phyloP scores from a whole-genome alignment of 2,113 vertebrate species.

The Petroica traversi region DNA sequence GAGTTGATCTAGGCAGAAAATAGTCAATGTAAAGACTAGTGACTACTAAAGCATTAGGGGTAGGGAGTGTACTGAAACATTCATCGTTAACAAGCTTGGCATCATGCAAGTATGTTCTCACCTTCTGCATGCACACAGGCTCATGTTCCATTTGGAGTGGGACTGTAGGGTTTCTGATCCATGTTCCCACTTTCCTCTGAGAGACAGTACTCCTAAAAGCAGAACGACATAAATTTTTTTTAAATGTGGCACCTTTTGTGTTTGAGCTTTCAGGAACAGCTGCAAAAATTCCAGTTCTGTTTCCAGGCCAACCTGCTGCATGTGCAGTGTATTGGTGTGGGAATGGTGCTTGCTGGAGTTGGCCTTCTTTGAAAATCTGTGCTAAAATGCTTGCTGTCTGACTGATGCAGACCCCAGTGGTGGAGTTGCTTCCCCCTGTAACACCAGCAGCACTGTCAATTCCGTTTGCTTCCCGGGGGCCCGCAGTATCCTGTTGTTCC shows the following conservation, averaged over 20 bases:
- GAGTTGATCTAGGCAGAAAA: neutral
- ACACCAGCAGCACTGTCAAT: fast-evolving
- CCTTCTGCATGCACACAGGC: neutral
- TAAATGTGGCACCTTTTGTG: neutral
- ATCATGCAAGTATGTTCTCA: neutral
- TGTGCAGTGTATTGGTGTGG: fast-evolving
- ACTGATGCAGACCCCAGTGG: neutral
- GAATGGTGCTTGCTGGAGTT: neutral
- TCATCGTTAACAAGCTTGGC: neutral
- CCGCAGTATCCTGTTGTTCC: neutral
- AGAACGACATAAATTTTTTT: neutral
- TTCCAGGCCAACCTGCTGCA: neutral
- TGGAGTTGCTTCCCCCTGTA: neutral
- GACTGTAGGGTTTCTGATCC: neutral
- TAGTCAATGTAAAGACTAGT: neutral
- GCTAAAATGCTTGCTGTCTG: neutral
- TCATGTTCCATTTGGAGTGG: neutral
- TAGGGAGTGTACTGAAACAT: neutral
- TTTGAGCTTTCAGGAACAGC: neutral
- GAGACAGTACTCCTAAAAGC: neutral
- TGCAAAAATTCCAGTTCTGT: neutral
- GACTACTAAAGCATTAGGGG: neutral
- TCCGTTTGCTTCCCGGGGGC: fast-evolving
- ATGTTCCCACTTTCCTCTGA: neutral
- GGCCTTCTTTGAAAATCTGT: neutral